Evolutionary conservation across 2,113 vertebrate species (phyloP), one percentile per base, ranked within the genome.

Genomic region (Polypterus senegalus): DNA sequence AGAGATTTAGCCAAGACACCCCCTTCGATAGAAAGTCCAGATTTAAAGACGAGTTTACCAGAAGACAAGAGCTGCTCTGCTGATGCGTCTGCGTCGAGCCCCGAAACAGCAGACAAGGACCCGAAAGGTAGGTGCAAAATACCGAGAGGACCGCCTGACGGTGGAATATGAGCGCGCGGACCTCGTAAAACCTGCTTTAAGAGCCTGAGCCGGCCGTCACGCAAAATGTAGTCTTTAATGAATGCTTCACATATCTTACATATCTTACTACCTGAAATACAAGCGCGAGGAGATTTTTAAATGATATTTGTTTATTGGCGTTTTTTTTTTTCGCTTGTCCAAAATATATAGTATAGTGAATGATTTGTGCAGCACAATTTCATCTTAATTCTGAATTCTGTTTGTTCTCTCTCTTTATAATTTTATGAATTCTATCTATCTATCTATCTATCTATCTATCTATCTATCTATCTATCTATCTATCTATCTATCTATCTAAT

Each of bases 51-150:
- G 67, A 80, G 79, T 73, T 80, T 86, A 73, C 85, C 84, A 67
- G 92, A 92, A 72, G 91, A 93, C 71, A 91, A 88, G 75, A 86
- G 71, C 71, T 90, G 91, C 81, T 76, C 90, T 72, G 81, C 87
- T 66, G 92, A 95, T 76, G 88, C 85, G 61, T 84, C 91, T 49
- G 90, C 85, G 75, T 96, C 93, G 84, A 97, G 94, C 74, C 94
- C 96, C 51, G 93, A 94, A 86, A 80, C 88, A 77, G 89, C 88
- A 70, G 91, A 91, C 79, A 91, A 92, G 79, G 96, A 97, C 78
- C 87, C 84, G 73, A 97, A 97, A 98, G 96, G 96, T 98, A 88
- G 91, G 96, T 93, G 86, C 88, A 85, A 82, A 81, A 83, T 85
- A 88, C 80, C 86, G 74, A 79, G 89, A 87, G 71, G 86, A 85